A percentile compares a stretch with the other conserved stretches of the same genome.
Conservation (phyloP, 2,888 invertebrate genomes). For the Villa cingulata region DNA sequence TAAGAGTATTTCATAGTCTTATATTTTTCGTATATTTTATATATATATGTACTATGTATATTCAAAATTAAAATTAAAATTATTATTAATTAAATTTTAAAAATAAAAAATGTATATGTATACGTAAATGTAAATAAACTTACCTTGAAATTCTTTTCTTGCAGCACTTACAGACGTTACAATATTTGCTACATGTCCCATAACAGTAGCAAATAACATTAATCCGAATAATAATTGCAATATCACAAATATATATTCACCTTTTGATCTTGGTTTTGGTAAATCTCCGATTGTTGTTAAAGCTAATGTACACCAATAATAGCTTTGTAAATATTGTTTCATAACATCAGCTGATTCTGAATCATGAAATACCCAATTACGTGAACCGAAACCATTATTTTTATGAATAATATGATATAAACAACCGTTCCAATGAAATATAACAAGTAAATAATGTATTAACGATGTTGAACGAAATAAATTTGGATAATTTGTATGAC, state of each 20-base stretch:
- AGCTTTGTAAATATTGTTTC: constrained; percentile 92
- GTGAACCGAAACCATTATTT: constrained; percentile 87
- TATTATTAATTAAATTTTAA: no score
- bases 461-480: constrained; percentile 82
- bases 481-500: constrained; percentile 98
- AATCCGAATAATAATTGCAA: constrained; percentile 87
- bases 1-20: no score
- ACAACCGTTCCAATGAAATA: constrained; percentile 99
- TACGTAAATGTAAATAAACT: constrained; percentile 16
- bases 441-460: constrained; percentile 91
- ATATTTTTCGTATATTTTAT: no score
- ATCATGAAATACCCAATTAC: constrained; percentile 83
- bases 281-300: constrained; percentile 90
- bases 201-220: constrained; percentile 86
- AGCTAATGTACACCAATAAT: constrained; percentile 95
- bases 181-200: constrained; percentile 96
- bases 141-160: constrained; percentile 96
- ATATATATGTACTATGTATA: no score
- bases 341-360: constrained; percentile 77
- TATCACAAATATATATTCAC: constrained; percentile 92
- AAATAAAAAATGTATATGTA: no score
- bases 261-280: constrained; percentile 82
- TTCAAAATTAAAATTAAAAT: no score
- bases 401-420: constrained; percentile 93
- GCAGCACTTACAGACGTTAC: constrained; percentile 95